Conservation (phyloP, 1,140 invertebrate species). For the Ceratina australensis region DNA sequence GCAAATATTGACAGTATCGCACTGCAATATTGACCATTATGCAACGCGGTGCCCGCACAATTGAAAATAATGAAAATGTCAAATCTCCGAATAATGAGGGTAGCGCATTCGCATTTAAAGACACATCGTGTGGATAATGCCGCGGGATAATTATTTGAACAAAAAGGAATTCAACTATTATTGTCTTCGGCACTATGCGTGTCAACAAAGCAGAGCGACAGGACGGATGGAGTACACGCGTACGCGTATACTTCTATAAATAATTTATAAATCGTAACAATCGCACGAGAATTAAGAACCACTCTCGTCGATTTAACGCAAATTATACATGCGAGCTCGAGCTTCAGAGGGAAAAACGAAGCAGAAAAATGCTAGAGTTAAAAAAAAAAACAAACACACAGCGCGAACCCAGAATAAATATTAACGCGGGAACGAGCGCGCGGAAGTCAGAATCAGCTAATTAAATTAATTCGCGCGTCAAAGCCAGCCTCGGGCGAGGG, state of each 20-base stretch:
- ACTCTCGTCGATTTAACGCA: constrained; percentile 2
- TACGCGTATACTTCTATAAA: too few species aligned
- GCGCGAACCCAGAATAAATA: constrained; percentile 4
- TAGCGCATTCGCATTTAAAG: not conserved
- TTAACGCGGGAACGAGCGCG: not conserved
- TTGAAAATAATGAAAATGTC: not conserved
- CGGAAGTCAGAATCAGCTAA: constrained; percentile 46
- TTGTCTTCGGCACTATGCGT: not conserved
- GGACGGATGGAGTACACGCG: too few species aligned
- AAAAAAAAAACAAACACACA: not conserved
- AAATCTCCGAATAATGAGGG: not conserved
- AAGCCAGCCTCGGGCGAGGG: constrained; percentile 8
- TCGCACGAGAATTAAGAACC: constrained; percentile 5
- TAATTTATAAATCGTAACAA: not conserved
- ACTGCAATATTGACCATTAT: not conserved
- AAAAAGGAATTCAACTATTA: not conserved
- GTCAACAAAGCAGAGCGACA: not conserved
- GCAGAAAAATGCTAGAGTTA: not conserved
- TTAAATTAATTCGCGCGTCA: constrained; percentile 50
- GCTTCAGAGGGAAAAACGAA: not conserved
- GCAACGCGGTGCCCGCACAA: too few species aligned
- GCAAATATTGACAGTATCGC: constrained; percentile 5
- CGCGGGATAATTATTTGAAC: not conserved
- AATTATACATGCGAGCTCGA: not conserved
- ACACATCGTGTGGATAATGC: not conserved